These are phyloP conservation scores for Ibidorhyncha struthersii DNA, from an alignment of 2,113 vertebrate genomes.

Conservation along the genomic window DNA sequence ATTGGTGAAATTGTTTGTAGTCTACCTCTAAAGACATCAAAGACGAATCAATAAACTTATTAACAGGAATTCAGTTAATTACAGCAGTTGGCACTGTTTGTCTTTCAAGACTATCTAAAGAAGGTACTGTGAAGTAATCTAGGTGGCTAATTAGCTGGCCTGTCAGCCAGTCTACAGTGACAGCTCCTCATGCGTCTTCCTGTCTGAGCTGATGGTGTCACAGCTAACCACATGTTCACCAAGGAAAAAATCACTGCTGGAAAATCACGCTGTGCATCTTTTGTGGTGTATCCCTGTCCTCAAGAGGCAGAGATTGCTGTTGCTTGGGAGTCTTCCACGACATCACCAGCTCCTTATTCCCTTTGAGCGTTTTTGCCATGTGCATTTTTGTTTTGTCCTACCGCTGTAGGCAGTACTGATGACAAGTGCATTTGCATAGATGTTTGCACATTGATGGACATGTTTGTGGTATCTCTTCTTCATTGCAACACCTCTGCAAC, in stretches of 20 bases:
- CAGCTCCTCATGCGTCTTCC: background rate
- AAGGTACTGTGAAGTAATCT: background rate
- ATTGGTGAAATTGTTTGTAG: background rate
- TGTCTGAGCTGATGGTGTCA: background rate
- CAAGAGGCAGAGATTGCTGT: background rate
- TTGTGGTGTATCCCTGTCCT: fast-evolving
- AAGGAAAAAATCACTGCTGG: background rate
- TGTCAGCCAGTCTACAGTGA: background rate
- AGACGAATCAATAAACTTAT: background rate
- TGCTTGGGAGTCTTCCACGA: background rate
- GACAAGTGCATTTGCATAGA: background rate
- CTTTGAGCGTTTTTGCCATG: background rate
- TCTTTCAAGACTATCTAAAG: background rate
- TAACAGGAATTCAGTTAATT: background rate
- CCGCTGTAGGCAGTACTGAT: background rate
- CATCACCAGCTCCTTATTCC: background rate
- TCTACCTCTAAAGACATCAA: background rate
- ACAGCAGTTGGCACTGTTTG: background rate
- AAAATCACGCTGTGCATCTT: background rate
- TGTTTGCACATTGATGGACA: background rate
- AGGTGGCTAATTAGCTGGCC: background rate
- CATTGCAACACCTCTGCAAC: constrained; percentile 23
- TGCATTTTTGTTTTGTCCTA: background rate
- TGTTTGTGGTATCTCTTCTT: background rate
- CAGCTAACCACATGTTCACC: fast-evolving